Evolutionary conservation across 2,797 vertebrate species (phyloP).

Genomic region (Tangara arthus): DNA sequence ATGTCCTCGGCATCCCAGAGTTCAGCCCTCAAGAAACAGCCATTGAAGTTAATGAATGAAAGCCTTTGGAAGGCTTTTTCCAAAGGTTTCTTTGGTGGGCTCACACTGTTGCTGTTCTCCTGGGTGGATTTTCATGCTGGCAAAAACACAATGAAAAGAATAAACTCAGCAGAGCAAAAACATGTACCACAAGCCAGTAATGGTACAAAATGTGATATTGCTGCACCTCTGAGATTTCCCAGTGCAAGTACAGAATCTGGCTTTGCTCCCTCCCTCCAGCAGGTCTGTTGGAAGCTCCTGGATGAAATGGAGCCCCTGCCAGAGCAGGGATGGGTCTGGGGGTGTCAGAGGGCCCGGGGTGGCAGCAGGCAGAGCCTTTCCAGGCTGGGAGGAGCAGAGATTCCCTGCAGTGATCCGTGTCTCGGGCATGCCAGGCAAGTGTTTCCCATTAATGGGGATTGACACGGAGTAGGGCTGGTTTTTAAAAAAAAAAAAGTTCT

Average conservation of each 20-base stretch:
- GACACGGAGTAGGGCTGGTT: slow-evolving; percentile 68
- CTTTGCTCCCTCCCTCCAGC: not conserved
- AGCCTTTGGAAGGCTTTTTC: not conserved
- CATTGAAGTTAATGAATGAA: not conserved
- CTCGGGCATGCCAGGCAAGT: not conserved
- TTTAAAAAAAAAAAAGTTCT: slow-evolving; percentile 35
- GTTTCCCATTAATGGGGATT: slow-evolving; percentile 64
- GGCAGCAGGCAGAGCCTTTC: fast-evolving
- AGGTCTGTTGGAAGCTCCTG: not conserved
- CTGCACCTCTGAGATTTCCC: not conserved
- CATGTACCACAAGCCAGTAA: fast-evolving
- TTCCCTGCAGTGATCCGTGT: fast-evolving
- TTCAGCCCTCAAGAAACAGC: not conserved
- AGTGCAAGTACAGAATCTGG: not conserved
- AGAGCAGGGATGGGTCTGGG: fast-evolving
- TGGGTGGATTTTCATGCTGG: not conserved
- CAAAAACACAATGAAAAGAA: not conserved
- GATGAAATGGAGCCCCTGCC: not conserved
- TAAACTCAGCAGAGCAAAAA: not conserved
- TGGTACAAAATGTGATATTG: not conserved
- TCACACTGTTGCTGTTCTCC: not conserved
- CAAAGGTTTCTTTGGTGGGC: not conserved
- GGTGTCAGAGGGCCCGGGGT: fast-evolving
- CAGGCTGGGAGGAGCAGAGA: not conserved
- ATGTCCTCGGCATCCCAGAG: not conserved